Conservation (phyloP, 2,797 vertebrate genomes). For the Furcifer pardalis region DNA sequence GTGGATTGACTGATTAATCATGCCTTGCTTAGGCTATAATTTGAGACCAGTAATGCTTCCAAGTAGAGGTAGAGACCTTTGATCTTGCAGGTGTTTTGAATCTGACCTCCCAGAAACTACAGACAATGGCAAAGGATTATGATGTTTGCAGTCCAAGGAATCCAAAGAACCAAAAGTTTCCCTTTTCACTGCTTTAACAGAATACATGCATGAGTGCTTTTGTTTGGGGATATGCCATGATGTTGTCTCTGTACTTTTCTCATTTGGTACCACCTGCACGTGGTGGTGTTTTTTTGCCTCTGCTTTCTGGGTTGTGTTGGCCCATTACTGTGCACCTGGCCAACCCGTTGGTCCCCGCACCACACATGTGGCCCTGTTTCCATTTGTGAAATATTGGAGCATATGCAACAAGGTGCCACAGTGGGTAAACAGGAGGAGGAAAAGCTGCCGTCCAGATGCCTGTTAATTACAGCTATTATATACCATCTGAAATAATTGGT, state of each 20-base stretch:
- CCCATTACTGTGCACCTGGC: neutral
- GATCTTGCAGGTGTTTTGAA: too few relatives aligned
- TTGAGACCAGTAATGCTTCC: neutral
- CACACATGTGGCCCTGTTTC: neutral
- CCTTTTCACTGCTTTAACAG: neutral
- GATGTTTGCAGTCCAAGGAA: too few relatives aligned
- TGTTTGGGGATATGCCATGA: too few relatives aligned
- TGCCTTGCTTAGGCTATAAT: neutral
- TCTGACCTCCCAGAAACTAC: too few relatives aligned
- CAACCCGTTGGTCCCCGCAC: neutral
- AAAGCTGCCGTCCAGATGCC: neutral
- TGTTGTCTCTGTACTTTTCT: neutral
- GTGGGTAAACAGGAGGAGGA: neutral
- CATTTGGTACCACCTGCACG: neutral
- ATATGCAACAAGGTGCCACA: neutral
- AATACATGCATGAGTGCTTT: too few relatives aligned
- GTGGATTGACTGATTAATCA: neutral
- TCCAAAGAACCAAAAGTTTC: too few relatives aligned
- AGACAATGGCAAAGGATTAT: too few relatives aligned
- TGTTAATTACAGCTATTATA: conserved; percentile 36
- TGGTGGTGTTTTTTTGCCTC: neutral
- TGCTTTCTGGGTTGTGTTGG: neutral
- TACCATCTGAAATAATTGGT: conserved; percentile 24
- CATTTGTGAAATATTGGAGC: neutral
- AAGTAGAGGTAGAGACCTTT: too few relatives aligned